These are phyloP conservation scores for Sciaenops ocellatus DNA, from an alignment of 2,797 vertebrate species.

Conservation along the genomic window DNA sequence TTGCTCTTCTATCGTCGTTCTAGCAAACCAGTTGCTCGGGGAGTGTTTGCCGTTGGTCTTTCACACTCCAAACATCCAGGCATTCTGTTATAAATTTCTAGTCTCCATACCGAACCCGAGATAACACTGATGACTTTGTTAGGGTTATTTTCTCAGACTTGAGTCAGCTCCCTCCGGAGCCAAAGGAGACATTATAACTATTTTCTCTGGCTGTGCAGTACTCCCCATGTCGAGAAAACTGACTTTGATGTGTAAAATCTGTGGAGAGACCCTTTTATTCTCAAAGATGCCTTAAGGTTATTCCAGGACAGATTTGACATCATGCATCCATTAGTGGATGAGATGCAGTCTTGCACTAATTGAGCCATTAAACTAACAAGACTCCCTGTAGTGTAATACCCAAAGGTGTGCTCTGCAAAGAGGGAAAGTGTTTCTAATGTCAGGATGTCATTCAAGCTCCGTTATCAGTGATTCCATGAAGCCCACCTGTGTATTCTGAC, in stretches of 20 bases:
- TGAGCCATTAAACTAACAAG: slow-evolving; percentile 36
- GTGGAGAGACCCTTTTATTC: slow-evolving; percentile 3
- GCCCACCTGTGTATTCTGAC: slow-evolving; percentile 67
- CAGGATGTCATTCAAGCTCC: slow-evolving; percentile 36
- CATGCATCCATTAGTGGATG: slow-evolving; percentile 22
- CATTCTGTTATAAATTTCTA: neutral
- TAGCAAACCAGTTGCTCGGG: neutral
- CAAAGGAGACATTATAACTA: slow-evolving; percentile 24
- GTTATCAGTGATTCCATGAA: slow-evolving; percentile 50
- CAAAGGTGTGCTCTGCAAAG: slow-evolving; percentile 31
- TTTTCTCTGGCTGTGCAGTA: slow-evolving; percentile 15
- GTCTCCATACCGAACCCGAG: neutral
- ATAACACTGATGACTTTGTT: neutral
- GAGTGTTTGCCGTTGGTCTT: neutral
- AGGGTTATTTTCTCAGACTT: slow-evolving; percentile 8
- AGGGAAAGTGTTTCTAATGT: slow-evolving; percentile 68
- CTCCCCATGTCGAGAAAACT: neutral
- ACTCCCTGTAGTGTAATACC: slow-evolving; percentile 1
- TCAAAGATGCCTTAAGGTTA: slow-evolving; percentile 9
- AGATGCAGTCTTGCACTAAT: slow-evolving; percentile 25
- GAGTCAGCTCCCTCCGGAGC: neutral
- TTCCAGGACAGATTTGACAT: slow-evolving; percentile 29
- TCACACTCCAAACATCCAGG: neutral
- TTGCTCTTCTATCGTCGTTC: neutral
- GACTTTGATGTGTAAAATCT: slow-evolving; percentile 29